Evolutionary conservation across 2,888 invertebrate species (phyloP).

Genomic region (Microctonus brassicae): DNA sequence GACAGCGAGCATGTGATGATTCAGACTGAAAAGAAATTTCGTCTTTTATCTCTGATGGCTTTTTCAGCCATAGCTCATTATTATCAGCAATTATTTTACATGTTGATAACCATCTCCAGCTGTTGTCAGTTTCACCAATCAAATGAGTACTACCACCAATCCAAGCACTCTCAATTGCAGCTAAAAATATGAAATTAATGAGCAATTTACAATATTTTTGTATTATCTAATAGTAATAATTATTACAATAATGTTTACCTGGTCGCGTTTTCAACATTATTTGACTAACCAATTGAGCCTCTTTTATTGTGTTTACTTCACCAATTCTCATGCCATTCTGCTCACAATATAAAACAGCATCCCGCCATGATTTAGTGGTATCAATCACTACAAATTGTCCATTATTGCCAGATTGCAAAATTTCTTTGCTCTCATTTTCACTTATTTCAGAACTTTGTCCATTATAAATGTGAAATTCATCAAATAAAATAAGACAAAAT

Average conservation of each 20-base stretch:
- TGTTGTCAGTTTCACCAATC: constrained; percentile 36
- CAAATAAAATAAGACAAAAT: not conserved
- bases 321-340: constrained; percentile 46
- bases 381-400: constrained; percentile 45
- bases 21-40: constrained; percentile 6
- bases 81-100: constrained; percentile 39
- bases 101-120: constrained; percentile 46
- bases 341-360: constrained; percentile 47
- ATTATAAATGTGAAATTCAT: not conserved
- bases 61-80: constrained; percentile 44
- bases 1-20: constrained; percentile 38
- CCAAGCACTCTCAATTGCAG: constrained; percentile 53
- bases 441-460: not conserved
- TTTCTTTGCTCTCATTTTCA: not conserved
- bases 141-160: too few species aligned
- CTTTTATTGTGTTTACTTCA: constrained; percentile 39
- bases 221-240: not conserved
- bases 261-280: constrained; percentile 48
- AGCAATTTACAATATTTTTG: not conserved
- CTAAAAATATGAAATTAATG: constrained; percentile 22
- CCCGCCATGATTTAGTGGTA: constrained; percentile 45
- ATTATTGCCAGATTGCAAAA: constrained; percentile 14
- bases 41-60: not conserved
- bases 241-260: constrained; percentile 34
- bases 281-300: constrained; percentile 42